A percentile compares a stretch with the other conserved stretches of the same genome.
These are phyloP conservation scores for Acanthurus lineatus DNA, from an alignment of 2,797 vertebrate genomes.

Conservation along the genomic window DNA sequence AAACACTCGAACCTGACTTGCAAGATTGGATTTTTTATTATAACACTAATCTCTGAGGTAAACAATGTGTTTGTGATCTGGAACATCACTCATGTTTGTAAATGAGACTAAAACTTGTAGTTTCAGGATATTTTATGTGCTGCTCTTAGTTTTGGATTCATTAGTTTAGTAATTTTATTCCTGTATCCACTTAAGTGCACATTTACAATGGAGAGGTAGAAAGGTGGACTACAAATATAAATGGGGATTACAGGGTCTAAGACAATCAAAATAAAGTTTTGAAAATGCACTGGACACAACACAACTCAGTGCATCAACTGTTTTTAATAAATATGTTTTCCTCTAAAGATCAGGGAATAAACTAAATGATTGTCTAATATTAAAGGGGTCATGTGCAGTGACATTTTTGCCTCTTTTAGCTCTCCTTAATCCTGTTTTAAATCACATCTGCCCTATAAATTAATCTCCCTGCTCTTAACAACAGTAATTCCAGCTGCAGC, in stretches of 20 bases:
- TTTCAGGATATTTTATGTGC: background rate
- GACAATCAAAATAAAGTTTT: no score
- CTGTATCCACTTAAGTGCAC: background rate
- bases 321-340: background rate
- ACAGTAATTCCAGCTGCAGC: background rate
- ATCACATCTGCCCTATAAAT: background rate
- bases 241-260: no score
- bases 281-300: background rate
- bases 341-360: background rate
- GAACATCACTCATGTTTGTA: no score
- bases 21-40: background rate
- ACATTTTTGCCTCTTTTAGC: background rate
- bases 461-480: background rate
- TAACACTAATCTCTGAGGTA: background rate
- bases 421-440: background rate
- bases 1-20: constrained; percentile 61
- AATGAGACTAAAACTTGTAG: no score
- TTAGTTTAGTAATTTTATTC: background rate
- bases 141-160: background rate
- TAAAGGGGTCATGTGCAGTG: background rate
- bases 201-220: background rate
- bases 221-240: background rate
- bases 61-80: background rate
- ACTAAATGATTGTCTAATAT: background rate
- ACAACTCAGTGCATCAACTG: background rate